Base-by-base conservation (phyloP, 2,797 vertebrate genomes). In the Perodicticus potto region DNA sequence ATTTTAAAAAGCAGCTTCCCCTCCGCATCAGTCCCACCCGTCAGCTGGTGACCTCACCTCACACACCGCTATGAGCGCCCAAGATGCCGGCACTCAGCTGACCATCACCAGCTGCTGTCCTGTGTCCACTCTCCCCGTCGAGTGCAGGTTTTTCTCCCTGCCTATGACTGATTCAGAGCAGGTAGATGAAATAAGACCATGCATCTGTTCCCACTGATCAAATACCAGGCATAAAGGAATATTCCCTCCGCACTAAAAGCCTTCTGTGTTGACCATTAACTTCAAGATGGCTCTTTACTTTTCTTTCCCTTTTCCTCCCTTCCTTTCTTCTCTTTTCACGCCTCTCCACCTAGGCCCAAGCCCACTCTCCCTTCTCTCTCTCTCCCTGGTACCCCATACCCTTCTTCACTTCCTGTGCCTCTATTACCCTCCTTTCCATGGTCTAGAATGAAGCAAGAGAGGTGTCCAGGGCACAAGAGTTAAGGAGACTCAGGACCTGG, bases 151-250 rank as follows among this genome's bases (percentile, higher is more conserved):
- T 92, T 77, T 70, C 77, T 59, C 49, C 34, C 57, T 59, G 34
- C 70, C 32, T 70, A 3, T 37, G 53, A 53, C 65, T 82, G 78
- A 6, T 92, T 85, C 22, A 78, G 61, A 63, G 43, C 73, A 78
- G 27, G 49, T 27, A 29, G 59, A 29, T 76, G 65, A 95, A 89
- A 65, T 40, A 70, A 94, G 70, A 88, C 67, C n/a, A 93, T 29
- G 37, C 63, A 40, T 90, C 88, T 80, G 73, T 74, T 88, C 59
- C 72, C 76, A 57, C 65, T 16, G 87, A 63, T 70, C 86, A 96
- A 94, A 93, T 74, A 70, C 3, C 74, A 74, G 72, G 67, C 59
- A 82, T 78, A 49, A 92, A 88, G 90, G 53, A 57, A 78, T 40
- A 20, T 3, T 77, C 55, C 57, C 81, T 65, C 67, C 63, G 86